Evolutionary conservation across 2,113 vertebrate species (phyloP).

Genomic region (Axis porcinus): DNA sequence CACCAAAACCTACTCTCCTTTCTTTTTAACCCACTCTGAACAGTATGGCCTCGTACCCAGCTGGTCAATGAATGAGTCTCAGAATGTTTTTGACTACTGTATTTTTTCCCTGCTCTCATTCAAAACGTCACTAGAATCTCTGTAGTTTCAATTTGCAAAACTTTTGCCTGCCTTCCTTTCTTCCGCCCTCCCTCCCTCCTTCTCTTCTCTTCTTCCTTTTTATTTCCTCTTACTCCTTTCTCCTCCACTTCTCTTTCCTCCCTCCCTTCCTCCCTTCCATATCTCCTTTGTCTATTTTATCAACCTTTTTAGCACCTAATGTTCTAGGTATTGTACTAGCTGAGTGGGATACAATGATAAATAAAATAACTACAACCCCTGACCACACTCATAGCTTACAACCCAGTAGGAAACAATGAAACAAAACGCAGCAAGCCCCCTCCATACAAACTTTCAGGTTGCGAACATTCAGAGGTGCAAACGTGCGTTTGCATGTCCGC

Average conservation of each 20-base stretch:
- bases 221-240: neutral
- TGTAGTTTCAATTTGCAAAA: neutral
- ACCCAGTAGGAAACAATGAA: neutral
- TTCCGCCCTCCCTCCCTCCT: neutral
- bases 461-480: neutral
- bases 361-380: neutral
- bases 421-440: neutral
- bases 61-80: neutral
- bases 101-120: neutral
- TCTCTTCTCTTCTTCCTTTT: neutral
- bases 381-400: neutral
- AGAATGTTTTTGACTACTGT: neutral
- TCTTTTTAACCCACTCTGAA: neutral
- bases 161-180: neutral
- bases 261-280: neutral
- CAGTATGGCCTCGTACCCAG: neutral
- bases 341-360: neutral
- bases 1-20: neutral
- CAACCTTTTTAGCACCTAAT: neutral
- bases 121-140: neutral
- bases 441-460: neutral
- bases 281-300: neutral
- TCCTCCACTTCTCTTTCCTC: neutral
- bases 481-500: neutral
- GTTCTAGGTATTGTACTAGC: neutral